Conservation (phyloP, 2,113 vertebrate genomes). For the Ceuthmochares aereus region DNA sequence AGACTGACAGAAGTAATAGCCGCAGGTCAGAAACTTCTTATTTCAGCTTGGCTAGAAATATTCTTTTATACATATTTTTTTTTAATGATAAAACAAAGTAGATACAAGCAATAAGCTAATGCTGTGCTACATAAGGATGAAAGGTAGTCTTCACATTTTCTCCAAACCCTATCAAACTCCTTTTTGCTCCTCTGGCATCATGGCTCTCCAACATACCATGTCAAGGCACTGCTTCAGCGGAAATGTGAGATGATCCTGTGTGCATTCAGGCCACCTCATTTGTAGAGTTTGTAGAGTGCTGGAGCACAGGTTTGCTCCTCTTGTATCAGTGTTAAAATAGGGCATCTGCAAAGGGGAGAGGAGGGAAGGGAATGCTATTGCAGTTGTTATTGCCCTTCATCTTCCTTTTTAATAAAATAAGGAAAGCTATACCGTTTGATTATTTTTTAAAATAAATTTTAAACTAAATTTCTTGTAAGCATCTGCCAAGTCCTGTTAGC, state of each 20-base stretch:
- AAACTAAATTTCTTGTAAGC: background rate
- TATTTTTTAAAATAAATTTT: background rate
- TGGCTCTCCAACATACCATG: background rate
- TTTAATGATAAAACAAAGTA: background rate
- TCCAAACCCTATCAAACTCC: background rate
- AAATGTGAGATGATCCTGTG: rapidly evolving
- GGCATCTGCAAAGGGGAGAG: background rate
- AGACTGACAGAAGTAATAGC: background rate
- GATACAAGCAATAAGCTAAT: background rate
- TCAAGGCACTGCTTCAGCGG: background rate
- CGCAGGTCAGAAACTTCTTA: background rate
- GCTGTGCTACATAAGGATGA: background rate
- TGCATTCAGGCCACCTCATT: rapidly evolving
- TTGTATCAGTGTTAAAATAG: rapidly evolving
- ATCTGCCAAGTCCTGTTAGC: background rate
- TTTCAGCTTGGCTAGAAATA: background rate
- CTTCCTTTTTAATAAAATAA: background rate
- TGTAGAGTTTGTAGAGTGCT: rapidly evolving
- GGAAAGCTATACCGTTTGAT: background rate
- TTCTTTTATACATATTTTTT: background rate
- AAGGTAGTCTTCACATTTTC: background rate
- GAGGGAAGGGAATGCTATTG: background rate
- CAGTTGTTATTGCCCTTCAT: background rate
- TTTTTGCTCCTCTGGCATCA: background rate
- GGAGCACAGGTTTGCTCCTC: background rate